Evolutionary conservation across 2,888 invertebrate species (phyloP), one percentile per base, ranked within the genome.

Genomic region (Ennomos fuscantarius): DNA sequence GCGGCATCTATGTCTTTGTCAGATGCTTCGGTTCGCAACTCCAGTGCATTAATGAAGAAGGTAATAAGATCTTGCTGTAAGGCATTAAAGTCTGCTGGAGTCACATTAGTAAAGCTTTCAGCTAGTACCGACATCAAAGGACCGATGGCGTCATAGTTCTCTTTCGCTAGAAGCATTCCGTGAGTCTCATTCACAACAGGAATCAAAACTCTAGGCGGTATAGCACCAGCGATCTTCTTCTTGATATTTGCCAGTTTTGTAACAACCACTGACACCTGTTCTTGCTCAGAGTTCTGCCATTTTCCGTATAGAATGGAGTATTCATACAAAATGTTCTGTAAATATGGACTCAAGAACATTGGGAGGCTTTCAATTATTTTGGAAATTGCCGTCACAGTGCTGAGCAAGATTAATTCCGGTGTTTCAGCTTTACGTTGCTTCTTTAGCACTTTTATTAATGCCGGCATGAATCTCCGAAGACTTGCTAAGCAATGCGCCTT

Each of bases 321-420:
- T 66, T 95, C 94, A 8, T 91, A 93, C 0, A 97, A 78, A 34
- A 97, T 91, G 68, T 95, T 95, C 65, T 95, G 94, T 34, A 98
- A 87, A 83, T 98, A 98, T 0, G 97, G 96, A 61, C 97, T 97
- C 63, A 99, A 81, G 80, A 98, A 99, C 37, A 96, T 90, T 0
- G 97, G 95, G 40, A 98, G 81, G 31, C 95, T 95, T 76, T 97
- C 96, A 5, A 98, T 94, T 39, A 98, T 94, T 83, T 97, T 97
- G 58, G 96, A 95, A 34, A 97, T 87, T 0, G 96, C 95, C 2
- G 96, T 96, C 1, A 97, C 93, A 8, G 96, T 94, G 78, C 97
- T 96, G 12, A 96, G 79, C n/a, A 96, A 82, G 0, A 95, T 86
- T 13, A 95, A 70, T 68, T 95, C 94, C 0, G 95, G 94, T 0